Base-by-base conservation (phyloP, 2,797 vertebrate species). In the Arrhamphus sclerolepis region DNA sequence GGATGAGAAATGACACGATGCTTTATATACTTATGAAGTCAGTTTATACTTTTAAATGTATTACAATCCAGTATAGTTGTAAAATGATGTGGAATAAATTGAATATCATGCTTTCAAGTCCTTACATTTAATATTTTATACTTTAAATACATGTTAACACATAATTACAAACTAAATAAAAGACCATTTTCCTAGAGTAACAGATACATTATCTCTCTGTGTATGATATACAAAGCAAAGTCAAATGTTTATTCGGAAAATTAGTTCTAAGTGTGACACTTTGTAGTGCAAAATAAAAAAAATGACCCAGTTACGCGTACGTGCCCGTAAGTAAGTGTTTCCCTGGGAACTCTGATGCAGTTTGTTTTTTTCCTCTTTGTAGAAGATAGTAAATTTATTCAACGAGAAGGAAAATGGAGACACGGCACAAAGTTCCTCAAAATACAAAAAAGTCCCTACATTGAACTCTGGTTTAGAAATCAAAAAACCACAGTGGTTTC, bases 391-490 rank as follows among this genome's bases (percentile, higher is more conserved):
- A 6, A 26, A 26, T 3, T 26, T 3, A 26, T 3, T 26, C 24
- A 6, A 31, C n/a, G 46, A 51, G 38, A 22, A 43, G 1, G 1
- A 17, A 60, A 46, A 49, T 1, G 5, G 39, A 54, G 42, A 17
- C 1, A 22, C 1, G 19, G 28, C 24, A n/a, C 46, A 31, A 40
- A n/a, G 9, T 29, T 13, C 16, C 5, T 6, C 21, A 40, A 62
- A 55, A 54, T 7, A 62, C 44, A 9, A 3, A 44, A 14, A 2
- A 28, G 29, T 31, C 31, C 10, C 1, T 11, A 34, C 8, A 11
- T 34, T 34, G 31, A 34, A 34, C 31, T 51, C 6, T 54, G 53
- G 70, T 57, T 17, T 20, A 41, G 9, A n/a, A 8, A 64, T 49
- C 19, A 49, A 0, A 19, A 38, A 21, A 71, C 28, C 1, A 13